phyloP scores from a whole-genome alignment of 2,888 invertebrate genomes.

The Cheiracanthium punctorium region DNA sequence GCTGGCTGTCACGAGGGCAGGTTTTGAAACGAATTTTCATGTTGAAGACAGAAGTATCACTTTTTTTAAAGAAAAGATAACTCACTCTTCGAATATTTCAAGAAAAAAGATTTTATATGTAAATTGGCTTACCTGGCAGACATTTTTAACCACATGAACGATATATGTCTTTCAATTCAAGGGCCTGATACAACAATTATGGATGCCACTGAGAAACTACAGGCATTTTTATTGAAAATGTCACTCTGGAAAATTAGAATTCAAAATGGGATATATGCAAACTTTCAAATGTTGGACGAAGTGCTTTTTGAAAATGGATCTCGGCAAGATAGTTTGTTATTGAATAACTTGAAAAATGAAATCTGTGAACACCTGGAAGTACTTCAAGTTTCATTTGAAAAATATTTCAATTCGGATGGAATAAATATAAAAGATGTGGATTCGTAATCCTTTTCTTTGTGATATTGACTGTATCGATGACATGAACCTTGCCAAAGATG shows the following conservation, averaged over 20 bases:
- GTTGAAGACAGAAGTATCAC: constrained; percentile 43
- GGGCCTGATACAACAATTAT: constrained; percentile 17
- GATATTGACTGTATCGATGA: constrained; percentile 54
- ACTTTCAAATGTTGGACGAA: constrained; percentile 39
- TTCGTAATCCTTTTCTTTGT: too few relatives aligned
- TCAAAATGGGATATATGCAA: constrained; percentile 35
- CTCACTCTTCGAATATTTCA: constrained; percentile 17
- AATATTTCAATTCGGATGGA: too few relatives aligned
- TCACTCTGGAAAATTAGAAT: constrained; percentile 41
- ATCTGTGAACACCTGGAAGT: constrained; percentile 21
- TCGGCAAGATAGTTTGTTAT: constrained; percentile 35
- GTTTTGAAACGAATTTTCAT: constrained; percentile 47
- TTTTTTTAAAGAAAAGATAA: constrained; percentile 19
- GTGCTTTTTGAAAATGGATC: constrained; percentile 39
- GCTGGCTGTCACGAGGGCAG: constrained; percentile 49
- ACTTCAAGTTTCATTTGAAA: too few relatives aligned
- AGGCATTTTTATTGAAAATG: constrained; percentile 30
- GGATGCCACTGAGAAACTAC: constrained; percentile 19
- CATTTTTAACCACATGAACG: constrained; percentile 17
- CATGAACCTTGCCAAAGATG: constrained; percentile 37
- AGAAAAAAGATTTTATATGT: constrained; percentile 19
- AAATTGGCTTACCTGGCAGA: constrained; percentile 21
- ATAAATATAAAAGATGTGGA: too few relatives aligned
- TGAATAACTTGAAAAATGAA: too few relatives aligned
- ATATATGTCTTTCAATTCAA: constrained; percentile 17